Conservation (phyloP, 2,888 invertebrate species). For the Opisthograptis luteolata region DNA sequence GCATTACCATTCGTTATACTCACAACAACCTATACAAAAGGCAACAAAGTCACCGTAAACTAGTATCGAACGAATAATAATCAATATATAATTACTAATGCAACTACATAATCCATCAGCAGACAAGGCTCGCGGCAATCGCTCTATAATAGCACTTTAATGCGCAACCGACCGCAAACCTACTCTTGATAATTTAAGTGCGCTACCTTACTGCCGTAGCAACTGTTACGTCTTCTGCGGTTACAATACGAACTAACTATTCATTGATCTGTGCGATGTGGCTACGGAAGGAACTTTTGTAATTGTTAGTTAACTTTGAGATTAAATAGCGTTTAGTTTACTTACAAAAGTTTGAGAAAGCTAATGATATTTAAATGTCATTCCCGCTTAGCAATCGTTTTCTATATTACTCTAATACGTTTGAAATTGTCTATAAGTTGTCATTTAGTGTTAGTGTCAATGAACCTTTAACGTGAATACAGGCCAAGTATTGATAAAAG, state of each 20-base stretch:
- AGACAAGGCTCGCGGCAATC: slow-evolving; percentile 35
- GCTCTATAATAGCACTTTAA: slow-evolving; percentile 58
- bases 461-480: slow-evolving; percentile 18
- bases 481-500: neutral
- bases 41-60: slow-evolving; percentile 26
- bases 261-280: slow-evolving; percentile 13
- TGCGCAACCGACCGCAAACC: slow-evolving; percentile 61
- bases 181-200: slow-evolving; percentile 71
- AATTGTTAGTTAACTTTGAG: slow-evolving; percentile 67
- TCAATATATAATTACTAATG: slow-evolving; percentile 34
- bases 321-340: slow-evolving; percentile 54
- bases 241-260: slow-evolving; percentile 7
- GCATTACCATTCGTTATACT: slow-evolving; percentile 17
- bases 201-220: slow-evolving; percentile 50
- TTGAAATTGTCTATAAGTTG: slow-evolving; percentile 22
- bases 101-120: slow-evolving; percentile 37
- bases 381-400: slow-evolving; percentile 22
- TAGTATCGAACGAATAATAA: slow-evolving; percentile 30
- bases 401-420: slow-evolving; percentile 25
- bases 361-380: slow-evolving; percentile 30
- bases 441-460: slow-evolving; percentile 35
- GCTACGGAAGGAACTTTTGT: slow-evolving; percentile 56
- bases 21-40: slow-evolving; percentile 23
- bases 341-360: slow-evolving; percentile 30
- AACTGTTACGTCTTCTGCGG: slow-evolving; percentile 16